phyloP scores from a whole-genome alignment of 2,888 invertebrate species.

The Dasysyrphus tricinctus region DNA sequence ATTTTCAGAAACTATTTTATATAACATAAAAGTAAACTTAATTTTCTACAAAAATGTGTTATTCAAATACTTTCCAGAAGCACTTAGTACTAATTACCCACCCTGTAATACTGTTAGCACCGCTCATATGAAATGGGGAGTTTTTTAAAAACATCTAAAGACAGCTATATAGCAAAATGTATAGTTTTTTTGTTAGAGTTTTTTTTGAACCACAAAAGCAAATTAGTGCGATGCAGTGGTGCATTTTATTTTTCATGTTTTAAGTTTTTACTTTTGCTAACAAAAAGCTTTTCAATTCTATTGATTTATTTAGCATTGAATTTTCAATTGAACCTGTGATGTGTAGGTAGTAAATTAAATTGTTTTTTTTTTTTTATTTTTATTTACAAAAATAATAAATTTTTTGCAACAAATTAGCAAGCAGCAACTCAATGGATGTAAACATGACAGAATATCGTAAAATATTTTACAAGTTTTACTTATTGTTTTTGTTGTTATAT shows the following conservation, averaged over 20 bases:
- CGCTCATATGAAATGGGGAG: too few species aligned
- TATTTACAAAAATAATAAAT: neutral
- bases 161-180: too few species aligned
- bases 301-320: conserved; percentile 13
- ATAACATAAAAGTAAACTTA: too few species aligned
- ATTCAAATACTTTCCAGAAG: too few species aligned
- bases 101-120: too few species aligned
- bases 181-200: too few species aligned
- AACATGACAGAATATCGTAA: conserved; percentile 34
- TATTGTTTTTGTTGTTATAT: neutral
- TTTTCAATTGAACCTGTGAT: neutral
- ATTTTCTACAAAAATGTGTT: too few species aligned
- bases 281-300: neutral
- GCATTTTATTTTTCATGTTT: neutral
- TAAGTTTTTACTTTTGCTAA: neutral
- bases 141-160: too few species aligned
- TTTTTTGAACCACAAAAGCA: too few species aligned
- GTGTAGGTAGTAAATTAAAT: neutral
- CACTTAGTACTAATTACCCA: too few species aligned
- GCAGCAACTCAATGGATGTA: conserved; percentile 14
- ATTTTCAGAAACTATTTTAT: too few species aligned
- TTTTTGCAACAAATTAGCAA: neutral
- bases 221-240: too few species aligned
- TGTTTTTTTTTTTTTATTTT: neutral
- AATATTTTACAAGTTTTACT: conserved; percentile 31